Conservation (phyloP, 2,797 vertebrate genomes). For the Semotilus atromaculatus region DNA sequence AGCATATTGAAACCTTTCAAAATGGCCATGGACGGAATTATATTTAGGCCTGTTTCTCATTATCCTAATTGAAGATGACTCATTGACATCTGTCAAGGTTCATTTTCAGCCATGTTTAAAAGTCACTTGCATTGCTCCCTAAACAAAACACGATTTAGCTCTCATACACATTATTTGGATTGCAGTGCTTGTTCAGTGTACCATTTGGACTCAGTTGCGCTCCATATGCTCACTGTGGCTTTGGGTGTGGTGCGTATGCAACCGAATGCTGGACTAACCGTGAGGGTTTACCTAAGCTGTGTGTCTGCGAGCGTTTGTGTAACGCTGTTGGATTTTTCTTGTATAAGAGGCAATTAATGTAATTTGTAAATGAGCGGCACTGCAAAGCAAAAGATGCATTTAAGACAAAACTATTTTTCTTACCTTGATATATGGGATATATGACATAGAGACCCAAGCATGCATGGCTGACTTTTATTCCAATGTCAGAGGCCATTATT, state of each 20-base stretch:
- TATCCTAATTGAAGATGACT: conserved; percentile 46
- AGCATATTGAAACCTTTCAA: neutral
- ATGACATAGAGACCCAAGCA: neutral
- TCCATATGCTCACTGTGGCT: conserved; percentile 40
- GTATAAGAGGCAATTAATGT: conserved; percentile 2
- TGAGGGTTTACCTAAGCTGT: conserved; percentile 50
- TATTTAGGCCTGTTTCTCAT: conserved; percentile 18
- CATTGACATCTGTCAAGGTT: conserved; percentile 31
- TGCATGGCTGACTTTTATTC: conserved; percentile 12
- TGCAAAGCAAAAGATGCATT: neutral
- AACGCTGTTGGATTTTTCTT: neutral
- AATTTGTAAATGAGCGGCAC: neutral
- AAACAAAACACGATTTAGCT: neutral
- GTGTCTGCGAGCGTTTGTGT: conserved; percentile 3
- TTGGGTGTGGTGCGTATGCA: conserved; percentile 58
- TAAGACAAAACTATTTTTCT: neutral
- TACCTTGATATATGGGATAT: neutral
- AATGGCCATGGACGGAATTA: neutral
- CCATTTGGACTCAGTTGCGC: conserved; percentile 35
- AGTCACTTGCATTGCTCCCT: neutral
- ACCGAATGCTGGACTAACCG: conserved; percentile 34
- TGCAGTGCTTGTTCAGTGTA: neutral
- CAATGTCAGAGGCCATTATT: conserved; percentile 1
- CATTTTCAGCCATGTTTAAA: conserved; percentile 11
- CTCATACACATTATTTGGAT: neutral